Evolutionary conservation across 2,888 invertebrate species (phyloP), one percentile per base, ranked within the genome.

Genomic region (Gryllus longicercus): DNA sequence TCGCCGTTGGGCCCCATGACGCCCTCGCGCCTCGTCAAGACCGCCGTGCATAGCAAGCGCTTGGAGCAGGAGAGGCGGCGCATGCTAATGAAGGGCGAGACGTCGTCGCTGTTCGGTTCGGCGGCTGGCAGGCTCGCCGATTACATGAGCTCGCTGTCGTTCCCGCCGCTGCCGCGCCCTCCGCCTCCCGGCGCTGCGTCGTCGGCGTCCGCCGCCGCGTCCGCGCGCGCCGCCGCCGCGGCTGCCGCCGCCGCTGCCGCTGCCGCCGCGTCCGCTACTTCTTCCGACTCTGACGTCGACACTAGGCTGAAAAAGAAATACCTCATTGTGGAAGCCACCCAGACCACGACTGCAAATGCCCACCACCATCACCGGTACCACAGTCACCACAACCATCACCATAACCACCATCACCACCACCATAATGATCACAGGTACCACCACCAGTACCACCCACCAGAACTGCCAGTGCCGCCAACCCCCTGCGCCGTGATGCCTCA

Each of bases 11-110:
- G 82, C 83, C 88, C 88, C 85, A 88, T 91, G 89, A 90, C 90
- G 76, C 91, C 91, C 16, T 91, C 91, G 83, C 89, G 89, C 84
- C 87, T 92, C 81, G 91, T 91, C 76, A 92, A 92, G 86, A 92
- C 92, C 49, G 91, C 91, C 76, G 91, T 91, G 76, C 90, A 91
- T 85, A 91, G 90, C 84, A 91, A 91, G 85, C 88, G 90, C 81
- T 90, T 90, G 84, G 90, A 90, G 84, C 87, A 88, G 81, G 90
- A 90, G 84, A 87, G 89, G 83, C 87, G 89, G 83, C 88, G 88
- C 83, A 85, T 88, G 82, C 87, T 90, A 85, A 63, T 63, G 77
- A 91, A 90, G 84, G 86, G 86, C 81, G 49, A 16, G 49, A 63
- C 63, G 63, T 83, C 85, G 78, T 85, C 86, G 50, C 81, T 81